Conservation (phyloP, 2,888 invertebrate species). For the Cheiracanthium punctorium region DNA sequence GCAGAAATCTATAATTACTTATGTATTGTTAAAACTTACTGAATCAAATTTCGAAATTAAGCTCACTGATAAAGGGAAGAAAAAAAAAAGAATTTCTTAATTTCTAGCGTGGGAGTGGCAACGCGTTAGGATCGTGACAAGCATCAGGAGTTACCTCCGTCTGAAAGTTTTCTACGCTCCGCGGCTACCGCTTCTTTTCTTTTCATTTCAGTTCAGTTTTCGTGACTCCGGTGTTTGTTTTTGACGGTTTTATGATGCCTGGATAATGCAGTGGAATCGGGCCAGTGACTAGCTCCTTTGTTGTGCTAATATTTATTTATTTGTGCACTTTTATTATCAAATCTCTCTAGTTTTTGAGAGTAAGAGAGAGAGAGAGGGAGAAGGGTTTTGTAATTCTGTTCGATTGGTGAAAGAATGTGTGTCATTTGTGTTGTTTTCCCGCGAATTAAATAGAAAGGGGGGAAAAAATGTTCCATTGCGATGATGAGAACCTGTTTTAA, state of each 20-base stretch:
- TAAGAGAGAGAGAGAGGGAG: neutral
- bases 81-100: neutral
- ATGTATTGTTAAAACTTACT: neutral
- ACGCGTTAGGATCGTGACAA: conserved; percentile 32
- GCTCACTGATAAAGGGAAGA: neutral
- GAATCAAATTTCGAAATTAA: neutral
- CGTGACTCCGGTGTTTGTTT: conserved; percentile 1
- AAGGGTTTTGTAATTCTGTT: conserved; percentile 22
- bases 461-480: conserved; percentile 7
- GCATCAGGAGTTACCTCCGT: conserved; percentile 24
- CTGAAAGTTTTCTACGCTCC: conserved; percentile 22
- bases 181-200: neutral
- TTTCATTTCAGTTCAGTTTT: neutral
- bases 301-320: conserved; percentile 12
- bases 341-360: neutral
- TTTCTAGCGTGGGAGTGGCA: conserved; percentile 21
- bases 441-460: too few relatives aligned
- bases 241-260: conserved; percentile 11
- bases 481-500: conserved; percentile 27
- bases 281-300: conserved; percentile 19
- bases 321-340: conserved; percentile 7
- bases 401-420: conserved; percentile 34
- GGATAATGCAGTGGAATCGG: conserved; percentile 14
- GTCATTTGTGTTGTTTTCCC: conserved; percentile 39
- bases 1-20: neutral